phyloP scores from a whole-genome alignment of 1,140 invertebrate species.

The Papilio dardanus region DNA sequence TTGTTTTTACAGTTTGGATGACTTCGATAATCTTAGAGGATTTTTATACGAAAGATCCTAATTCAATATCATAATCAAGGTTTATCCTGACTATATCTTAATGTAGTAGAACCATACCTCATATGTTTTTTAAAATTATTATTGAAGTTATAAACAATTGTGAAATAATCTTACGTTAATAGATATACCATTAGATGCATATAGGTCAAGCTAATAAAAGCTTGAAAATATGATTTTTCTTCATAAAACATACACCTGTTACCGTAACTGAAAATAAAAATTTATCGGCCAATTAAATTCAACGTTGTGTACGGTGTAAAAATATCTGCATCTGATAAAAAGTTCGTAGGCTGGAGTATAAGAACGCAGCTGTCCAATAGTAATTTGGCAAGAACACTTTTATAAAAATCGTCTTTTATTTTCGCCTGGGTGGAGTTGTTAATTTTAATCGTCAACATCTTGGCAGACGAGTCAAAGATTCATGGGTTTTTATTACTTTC shows the following conservation, averaged over 20 bases:
- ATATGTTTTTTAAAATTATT: not conserved
- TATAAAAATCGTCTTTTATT: slow-evolving; percentile 70
- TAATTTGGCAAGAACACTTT: slow-evolving; percentile 75
- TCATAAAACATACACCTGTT: not conserved
- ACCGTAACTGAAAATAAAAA: slow-evolving; percentile 11
- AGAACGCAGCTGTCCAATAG: slow-evolving; percentile 64
- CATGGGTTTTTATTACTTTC: slow-evolving; percentile 72
- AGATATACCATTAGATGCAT: not conserved
- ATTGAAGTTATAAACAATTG: not conserved
- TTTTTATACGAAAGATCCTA: no score
- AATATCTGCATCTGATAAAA: slow-evolving; percentile 41
- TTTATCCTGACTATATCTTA: no score
- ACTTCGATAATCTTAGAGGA: not conserved
- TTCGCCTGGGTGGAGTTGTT: slow-evolving; percentile 60
- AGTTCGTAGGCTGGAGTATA: slow-evolving; percentile 38
- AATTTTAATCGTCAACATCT: slow-evolving; percentile 77
- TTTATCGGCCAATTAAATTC: slow-evolving; percentile 24
- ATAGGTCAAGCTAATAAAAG: not conserved
- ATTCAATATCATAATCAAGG: no score
- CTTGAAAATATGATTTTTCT: slow-evolving; percentile 9
- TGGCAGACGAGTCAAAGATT: slow-evolving; percentile 76
- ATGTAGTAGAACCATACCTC: no score
- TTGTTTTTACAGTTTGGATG: not conserved
- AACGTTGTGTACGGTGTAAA: not conserved
- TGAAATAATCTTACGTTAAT: not conserved